Conservation (phyloP, 2,797 vertebrate genomes). For the Acrossocheilus fasciatus region DNA sequence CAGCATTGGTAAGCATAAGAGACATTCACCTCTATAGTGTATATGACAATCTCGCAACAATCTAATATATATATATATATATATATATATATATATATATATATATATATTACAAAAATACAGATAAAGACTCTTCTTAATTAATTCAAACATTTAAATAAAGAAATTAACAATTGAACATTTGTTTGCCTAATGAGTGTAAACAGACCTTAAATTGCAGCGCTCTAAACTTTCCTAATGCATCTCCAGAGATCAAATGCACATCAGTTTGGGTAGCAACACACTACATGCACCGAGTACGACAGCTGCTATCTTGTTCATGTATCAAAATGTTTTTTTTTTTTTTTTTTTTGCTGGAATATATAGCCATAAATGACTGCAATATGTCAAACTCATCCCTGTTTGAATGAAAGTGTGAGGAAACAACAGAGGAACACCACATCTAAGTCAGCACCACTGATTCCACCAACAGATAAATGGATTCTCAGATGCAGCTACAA, state of each 20-base stretch:
- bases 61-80: no score
- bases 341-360: slow-evolving; percentile 19
- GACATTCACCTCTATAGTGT: not conserved
- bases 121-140: not conserved
- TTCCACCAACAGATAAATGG: slow-evolving; percentile 2
- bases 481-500: slow-evolving; percentile 4
- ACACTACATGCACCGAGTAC: slow-evolving; percentile 18
- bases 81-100: no score
- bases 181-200: slow-evolving; percentile 11
- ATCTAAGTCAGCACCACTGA: slow-evolving; percentile 17
- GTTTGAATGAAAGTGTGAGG: slow-evolving; percentile 11
- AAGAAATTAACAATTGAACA: not conserved
- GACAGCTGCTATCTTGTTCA: slow-evolving; percentile 42
- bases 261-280: slow-evolving; percentile 21
- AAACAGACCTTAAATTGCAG: slow-evolving; percentile 29
- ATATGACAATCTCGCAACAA: not conserved
- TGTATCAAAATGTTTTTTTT: slow-evolving; percentile 25
- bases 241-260: slow-evolving; percentile 17
- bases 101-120: not conserved
- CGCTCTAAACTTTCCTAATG: not conserved
- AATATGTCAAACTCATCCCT: slow-evolving; percentile 21
- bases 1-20: not conserved
- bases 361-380: slow-evolving; percentile 16
- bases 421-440: slow-evolving; percentile 37
- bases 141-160: not conserved